Evolutionary conservation across 2,113 vertebrate genomes (phyloP).

Genomic region (Callocephalon fimbriatum): DNA sequence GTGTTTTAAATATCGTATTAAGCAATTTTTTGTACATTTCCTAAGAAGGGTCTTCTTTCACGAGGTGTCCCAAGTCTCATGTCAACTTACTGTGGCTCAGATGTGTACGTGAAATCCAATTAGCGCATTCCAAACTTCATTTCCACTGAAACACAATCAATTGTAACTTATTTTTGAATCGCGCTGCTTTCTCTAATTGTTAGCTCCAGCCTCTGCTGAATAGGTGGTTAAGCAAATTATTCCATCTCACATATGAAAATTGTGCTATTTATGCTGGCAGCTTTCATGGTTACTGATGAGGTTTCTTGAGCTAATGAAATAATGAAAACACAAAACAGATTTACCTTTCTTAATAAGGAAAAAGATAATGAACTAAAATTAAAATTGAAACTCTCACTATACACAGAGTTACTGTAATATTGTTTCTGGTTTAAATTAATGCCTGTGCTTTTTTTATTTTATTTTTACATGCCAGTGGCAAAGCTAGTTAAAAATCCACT

Average conservation of each 20-base stretch:
- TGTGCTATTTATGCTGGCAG: conserved; percentile 80
- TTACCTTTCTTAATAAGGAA: conserved; percentile 84
- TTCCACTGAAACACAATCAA: conserved; percentile 89
- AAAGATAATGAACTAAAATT: conserved; percentile 86
- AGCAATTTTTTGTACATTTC: conserved; percentile 76
- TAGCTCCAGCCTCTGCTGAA: conserved; percentile 80
- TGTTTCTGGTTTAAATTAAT: conserved; percentile 74
- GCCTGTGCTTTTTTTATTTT: conserved; percentile 24
- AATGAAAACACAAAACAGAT: conserved; percentile 87
- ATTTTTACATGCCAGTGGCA: conserved; percentile 19
- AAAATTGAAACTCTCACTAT: conserved; percentile 78
- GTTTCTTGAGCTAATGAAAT: conserved; percentile 83
- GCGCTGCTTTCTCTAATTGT: conserved; percentile 83
- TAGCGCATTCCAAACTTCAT: conserved; percentile 85
- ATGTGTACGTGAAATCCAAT: conserved; percentile 82
- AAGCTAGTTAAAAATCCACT: conserved; percentile 26
- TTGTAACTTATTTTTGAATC: conserved; percentile 87
- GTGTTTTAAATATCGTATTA: conserved; percentile 80
- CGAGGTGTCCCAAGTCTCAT: conserved; percentile 72
- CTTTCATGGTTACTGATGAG: conserved; percentile 82
- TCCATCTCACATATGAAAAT: conserved; percentile 79
- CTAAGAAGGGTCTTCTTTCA: conserved; percentile 74
- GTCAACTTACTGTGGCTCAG: conserved; percentile 72
- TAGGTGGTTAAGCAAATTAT: conserved; percentile 84
- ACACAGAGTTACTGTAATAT: conserved; percentile 65